Evolutionary conservation across 2,113 vertebrate genomes (phyloP).

Genomic region (Ornithorhynchus anatinus): DNA sequence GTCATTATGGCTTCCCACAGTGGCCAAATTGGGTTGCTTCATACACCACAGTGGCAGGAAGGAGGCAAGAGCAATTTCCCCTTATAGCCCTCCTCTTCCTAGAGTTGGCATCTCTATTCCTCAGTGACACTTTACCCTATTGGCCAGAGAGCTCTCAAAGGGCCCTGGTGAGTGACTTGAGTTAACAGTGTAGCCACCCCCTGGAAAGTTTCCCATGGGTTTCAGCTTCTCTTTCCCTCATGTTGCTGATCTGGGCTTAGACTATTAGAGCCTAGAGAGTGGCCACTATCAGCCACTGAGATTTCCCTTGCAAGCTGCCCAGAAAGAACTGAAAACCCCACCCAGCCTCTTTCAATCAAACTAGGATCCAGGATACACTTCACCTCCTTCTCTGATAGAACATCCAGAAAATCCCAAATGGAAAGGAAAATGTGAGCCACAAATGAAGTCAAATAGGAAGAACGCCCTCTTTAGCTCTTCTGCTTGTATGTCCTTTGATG

Average conservation of each 20-base stretch:
- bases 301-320: constrained; percentile 51
- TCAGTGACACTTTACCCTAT: too few relatives aligned
- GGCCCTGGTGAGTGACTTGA: neutral
- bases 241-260: constrained; percentile 42
- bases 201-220: neutral
- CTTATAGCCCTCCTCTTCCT: too few relatives aligned
- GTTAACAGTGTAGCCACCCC: too few relatives aligned
- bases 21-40: too few relatives aligned
- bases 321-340: constrained; percentile 64
- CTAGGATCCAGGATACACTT: constrained; percentile 48
- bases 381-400: constrained; percentile 36
- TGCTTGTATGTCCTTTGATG: constrained; percentile 58
- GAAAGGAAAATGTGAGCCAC: constrained; percentile 5
- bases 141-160: neutral
- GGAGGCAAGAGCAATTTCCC: too few relatives aligned
- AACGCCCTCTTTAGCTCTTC: constrained; percentile 38
- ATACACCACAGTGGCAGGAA: too few relatives aligned
- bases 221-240: neutral
- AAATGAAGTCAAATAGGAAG: constrained; percentile 30
- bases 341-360: constrained; percentile 62
- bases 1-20: too few relatives aligned
- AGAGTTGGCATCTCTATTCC: too few relatives aligned
- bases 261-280: constrained; percentile 67
- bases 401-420: constrained; percentile 27
- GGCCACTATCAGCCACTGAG: constrained; percentile 60